phyloP scores from a whole-genome alignment of 1,140 invertebrate genomes.

The Drosophila gunungcola region DNA sequence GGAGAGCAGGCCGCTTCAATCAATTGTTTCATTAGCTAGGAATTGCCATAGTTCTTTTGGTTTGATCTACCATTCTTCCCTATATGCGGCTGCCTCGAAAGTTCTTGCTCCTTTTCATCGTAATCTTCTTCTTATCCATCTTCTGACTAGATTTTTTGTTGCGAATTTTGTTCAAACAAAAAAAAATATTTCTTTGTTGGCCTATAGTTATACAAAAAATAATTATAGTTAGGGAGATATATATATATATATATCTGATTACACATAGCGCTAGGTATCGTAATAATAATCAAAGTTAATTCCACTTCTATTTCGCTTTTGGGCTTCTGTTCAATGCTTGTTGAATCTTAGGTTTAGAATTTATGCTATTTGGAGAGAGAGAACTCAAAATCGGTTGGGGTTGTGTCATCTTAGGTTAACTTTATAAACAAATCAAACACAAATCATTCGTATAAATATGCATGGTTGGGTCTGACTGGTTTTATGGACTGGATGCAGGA shows the following conservation, averaged over 20 bases:
- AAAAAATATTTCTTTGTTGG: slow-evolving; percentile 50
- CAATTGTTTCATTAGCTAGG: slow-evolving; percentile 57
- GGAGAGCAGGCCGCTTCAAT: slow-evolving; percentile 26
- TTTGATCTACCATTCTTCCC: slow-evolving; percentile 24
- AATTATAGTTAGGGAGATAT: slow-evolving; percentile 39
- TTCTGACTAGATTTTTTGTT: slow-evolving; percentile 81
- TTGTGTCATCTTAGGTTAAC: slow-evolving; percentile 6
- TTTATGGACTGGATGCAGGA: slow-evolving; percentile 39
- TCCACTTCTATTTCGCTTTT: slow-evolving; percentile 20
- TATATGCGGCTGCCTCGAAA: slow-evolving; percentile 10
- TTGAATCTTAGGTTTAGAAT: slow-evolving; percentile 14
- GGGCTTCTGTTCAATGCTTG: slow-evolving; percentile 9
- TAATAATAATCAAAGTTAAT: slow-evolving; percentile 51
- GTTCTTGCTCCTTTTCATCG: slow-evolving; percentile 11
- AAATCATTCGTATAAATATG: slow-evolving; percentile 48
- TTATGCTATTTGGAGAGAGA: slow-evolving; percentile 27
- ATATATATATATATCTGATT: slow-evolving; percentile 27
- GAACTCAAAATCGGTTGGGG: slow-evolving; percentile 16
- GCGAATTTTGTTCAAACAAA: slow-evolving; percentile 79
- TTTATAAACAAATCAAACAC: slow-evolving; percentile 25
- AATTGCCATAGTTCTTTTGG: slow-evolving; percentile 41
- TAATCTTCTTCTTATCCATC: slow-evolving; percentile 36
- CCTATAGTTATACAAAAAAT: slow-evolving; percentile 64
- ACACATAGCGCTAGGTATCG: slow-evolving; percentile 35
- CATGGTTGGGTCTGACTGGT: slow-evolving; percentile 30